Base-by-base conservation (phyloP, 2,113 vertebrate species). In the Gobio gobio region DNA sequence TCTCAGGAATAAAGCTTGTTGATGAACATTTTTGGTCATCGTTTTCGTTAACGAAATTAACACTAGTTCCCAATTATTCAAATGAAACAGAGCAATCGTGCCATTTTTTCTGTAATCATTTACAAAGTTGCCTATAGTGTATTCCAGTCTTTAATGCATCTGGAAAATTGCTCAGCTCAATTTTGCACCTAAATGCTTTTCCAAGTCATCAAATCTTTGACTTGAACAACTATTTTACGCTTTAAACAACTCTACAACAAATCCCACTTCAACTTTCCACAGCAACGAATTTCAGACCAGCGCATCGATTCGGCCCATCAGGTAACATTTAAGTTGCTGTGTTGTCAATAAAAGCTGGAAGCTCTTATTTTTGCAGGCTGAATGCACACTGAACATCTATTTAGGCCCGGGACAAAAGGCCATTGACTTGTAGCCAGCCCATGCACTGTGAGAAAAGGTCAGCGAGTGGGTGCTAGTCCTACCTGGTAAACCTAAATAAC, bases 401-500 rank as follows among this genome's bases (percentile, higher is more conserved):
- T 86, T 84, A 86, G 72, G 86, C 66, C 26, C 3, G 24, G 75
- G 64, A 79, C 77, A 74, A 87, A 82, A 82, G 86, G 45, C 63
- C 86, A 87, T 83, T 86, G 83, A 89, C 70, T 72, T 78, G 81
- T 68, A 75, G 75, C 63, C 33, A 77, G 26, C 22, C 56, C 29
- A 5, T 75, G 79, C 40, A 73, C 78, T 66, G 61, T 59, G 66
- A 22, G 36, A 70, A 85, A 87, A 89, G 86, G 87, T 88, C 85
- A 88, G 33, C 16, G 29, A 56, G 64, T 82, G 33, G 49, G 76
- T 82, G 63, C 56, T 73, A 82, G 82, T 77, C 63, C 40, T 78
- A 78, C 63, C 82, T 86, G 78, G 66, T 78, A 86, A 84, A 70
- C 63, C 63, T 73, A 85, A 86, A 86, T 82, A 86, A 84, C 78